Percentiles rank a stretch among this genome's conserved stretches.
phyloP scores from a whole-genome alignment of 2,113 vertebrate genomes.

The Acanthisitta chloris region DNA sequence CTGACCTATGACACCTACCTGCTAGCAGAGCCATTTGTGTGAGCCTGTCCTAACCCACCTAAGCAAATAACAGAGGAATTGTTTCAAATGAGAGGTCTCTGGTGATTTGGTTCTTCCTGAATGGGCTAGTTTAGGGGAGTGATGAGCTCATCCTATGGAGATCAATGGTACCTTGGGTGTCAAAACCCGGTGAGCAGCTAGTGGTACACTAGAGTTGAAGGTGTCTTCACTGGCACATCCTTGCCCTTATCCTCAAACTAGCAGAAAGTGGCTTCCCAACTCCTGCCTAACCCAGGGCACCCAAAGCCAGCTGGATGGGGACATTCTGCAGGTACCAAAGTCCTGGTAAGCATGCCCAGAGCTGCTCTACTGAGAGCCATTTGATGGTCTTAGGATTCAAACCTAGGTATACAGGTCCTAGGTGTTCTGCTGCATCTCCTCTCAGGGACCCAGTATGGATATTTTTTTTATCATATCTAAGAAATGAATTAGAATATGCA shows the following conservation, averaged over 20 bases:
- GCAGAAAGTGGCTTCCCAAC: background rate
- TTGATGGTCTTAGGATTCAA: background rate
- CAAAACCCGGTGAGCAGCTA: background rate
- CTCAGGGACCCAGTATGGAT: background rate
- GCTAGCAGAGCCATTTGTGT: background rate
- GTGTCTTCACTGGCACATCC: background rate
- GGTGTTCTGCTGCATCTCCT: background rate
- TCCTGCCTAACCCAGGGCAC: background rate
- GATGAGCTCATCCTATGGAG: background rate
- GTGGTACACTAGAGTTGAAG: background rate
- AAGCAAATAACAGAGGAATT: background rate
- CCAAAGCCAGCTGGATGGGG: background rate
- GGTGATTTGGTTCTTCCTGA: background rate
- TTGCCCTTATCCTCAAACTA: background rate
- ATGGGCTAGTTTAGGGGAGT: background rate
- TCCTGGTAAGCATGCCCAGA: background rate
- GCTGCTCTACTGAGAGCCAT: background rate
- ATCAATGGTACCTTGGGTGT: accelerated
- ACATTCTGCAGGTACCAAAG: background rate
- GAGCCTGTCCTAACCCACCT: background rate
- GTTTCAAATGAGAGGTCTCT: background rate
- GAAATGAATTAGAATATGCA: background rate
- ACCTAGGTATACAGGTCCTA: background rate
- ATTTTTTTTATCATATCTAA: background rate
- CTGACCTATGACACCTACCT: background rate